Percentiles rank a stretch among this genome's conserved stretches.
These are phyloP conservation scores for Polia nebulosa DNA, from an alignment of 2,888 invertebrate genomes.

Conservation along the genomic window DNA sequence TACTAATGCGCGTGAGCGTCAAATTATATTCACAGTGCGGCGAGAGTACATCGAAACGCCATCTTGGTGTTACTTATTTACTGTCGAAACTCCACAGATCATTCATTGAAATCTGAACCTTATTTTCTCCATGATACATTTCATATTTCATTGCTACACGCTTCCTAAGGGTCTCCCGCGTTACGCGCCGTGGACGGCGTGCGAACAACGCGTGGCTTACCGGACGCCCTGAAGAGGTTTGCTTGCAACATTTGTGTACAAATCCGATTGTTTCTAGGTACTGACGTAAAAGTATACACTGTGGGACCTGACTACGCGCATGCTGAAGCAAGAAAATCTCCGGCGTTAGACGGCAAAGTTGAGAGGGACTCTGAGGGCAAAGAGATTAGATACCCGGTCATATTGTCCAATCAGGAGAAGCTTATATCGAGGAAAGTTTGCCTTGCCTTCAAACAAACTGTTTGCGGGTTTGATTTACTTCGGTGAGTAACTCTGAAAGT, in stretches of 20 bases:
- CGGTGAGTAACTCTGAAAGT: constrained; percentile 87
- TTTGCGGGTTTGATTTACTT: constrained; percentile 99
- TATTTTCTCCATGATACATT: constrained; percentile 4
- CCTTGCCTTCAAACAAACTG: constrained; percentile 98
- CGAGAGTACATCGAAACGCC: constrained; percentile 29
- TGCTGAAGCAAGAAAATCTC: constrained; percentile 99
- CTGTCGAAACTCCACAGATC: constrained; percentile 21
- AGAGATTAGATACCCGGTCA: constrained; percentile 99
- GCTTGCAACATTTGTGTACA: constrained; percentile 28
- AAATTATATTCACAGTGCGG: constrained; percentile 23
- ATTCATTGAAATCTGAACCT: constrained; percentile 19
- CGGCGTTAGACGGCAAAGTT: constrained; percentile 99
- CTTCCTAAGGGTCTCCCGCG: constrained; percentile 35
- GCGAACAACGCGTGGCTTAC: constrained; percentile 52
- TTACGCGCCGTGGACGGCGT: constrained; percentile 43
- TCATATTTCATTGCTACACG: constrained; percentile 24
- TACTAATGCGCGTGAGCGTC: constrained; percentile 35
- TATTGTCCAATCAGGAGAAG: constrained; percentile 99
- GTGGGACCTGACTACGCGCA: constrained; percentile 99
- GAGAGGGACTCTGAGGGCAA: constrained; percentile 99
- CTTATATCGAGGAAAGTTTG: constrained; percentile 99
- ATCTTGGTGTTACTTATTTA: constrained; percentile 22
- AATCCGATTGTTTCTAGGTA: constrained; percentile 86
- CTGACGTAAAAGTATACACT: constrained; percentile 97
- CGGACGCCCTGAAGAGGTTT: constrained; percentile 33